Evolutionary conservation across 2,888 invertebrate genomes (phyloP), one percentile per base, ranked within the genome.

Genomic region (Antheraea yamamai): DNA sequence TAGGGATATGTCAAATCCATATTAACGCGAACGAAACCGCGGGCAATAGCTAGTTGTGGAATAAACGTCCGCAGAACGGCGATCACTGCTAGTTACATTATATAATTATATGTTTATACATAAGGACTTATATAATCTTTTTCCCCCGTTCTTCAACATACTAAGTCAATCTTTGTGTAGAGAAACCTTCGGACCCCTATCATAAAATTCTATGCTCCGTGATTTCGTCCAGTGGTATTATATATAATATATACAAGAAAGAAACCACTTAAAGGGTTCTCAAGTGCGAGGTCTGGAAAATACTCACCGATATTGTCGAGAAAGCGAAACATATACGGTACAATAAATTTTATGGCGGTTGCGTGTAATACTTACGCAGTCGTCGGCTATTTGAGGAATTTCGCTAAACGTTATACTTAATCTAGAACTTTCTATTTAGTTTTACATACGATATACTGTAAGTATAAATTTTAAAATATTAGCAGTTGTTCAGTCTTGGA

Each of bases 231-330:
- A 55, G 51, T 73, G 66, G 16, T 66, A 68, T 66, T 66, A 39
- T 72, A 72, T 68, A 74, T 52, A 73, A 39, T 51, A 35, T 35
- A 51, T 74, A 77, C 72, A 78, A 79, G 78, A 78, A 78, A 78
- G 75, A 80, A 84, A 80, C 80, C 75, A 76, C 78, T 81, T 79
- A 77, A 81, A 77, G 79, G 76, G 73, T 77, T 77, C 79, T 79
- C 76, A 76, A 77, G 79, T 79, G 81, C 78, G 71, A 23, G 79
- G 81, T 77, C 77, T 78, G 77, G 75, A 71, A 79, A 79, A 77
- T 76, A 75, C 83, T 79, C 77, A 72, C 81, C 78, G 77, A 80
- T 79, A 80, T 79, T 83, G 76, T 61, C 75, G 74, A 79, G 79
- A 77, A 75, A 79, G 76, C 51, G 64, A 64, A 75, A 72, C 39